Base-by-base conservation (phyloP, 2,797 vertebrate species). In the Sebastes nivosus region DNA sequence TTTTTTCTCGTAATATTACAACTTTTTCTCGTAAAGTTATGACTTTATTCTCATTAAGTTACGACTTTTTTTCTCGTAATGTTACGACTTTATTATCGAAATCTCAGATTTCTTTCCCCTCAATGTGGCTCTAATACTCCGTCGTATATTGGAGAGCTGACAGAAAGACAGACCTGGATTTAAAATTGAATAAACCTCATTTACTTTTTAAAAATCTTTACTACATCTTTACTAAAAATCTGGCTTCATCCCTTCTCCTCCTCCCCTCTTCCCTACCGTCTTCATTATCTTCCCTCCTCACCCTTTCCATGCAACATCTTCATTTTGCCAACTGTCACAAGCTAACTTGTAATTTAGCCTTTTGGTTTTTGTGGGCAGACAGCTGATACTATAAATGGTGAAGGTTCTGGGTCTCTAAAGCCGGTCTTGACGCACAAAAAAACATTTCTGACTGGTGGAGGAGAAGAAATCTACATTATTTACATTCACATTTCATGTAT, bases 91-190 rank as follows among this genome's bases (percentile, higher is more conserved):
- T 42, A 42, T 42, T 0, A 14, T 42, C 5, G 12, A 42, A 42
- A 1, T 42, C 38, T 42, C 38, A 0, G 38, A 16, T 42, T 7
- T 42, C 0, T 42, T 42, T 3, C 13, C 38, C 13, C 13, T 42
- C 2, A 42, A 16, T 16, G 38, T 42, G 5, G 5, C 38, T 0
- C 0, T 42, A 42, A 16, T 42, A 42, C 38, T 16, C 38, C 0
- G 38, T 38, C 0, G 38, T 42, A 42, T 42, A 42, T 42, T 42
- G 0, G 42, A 46, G 42, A 46, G 42, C 42, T 46, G 42, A 46
- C 42, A 34, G 6, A 25, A 34, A 64, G 6, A 63, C 46, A 36
- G 10, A 59, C 25, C 34, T 30, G 20, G 3, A 72, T 50, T 18
- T 73, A 12, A 25, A 9, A 8, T 6, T 16, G 10, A 34, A 30